These are phyloP conservation scores for Cygnus buccinator DNA, from an alignment of 2,113 vertebrate species.

Conservation along the genomic window DNA sequence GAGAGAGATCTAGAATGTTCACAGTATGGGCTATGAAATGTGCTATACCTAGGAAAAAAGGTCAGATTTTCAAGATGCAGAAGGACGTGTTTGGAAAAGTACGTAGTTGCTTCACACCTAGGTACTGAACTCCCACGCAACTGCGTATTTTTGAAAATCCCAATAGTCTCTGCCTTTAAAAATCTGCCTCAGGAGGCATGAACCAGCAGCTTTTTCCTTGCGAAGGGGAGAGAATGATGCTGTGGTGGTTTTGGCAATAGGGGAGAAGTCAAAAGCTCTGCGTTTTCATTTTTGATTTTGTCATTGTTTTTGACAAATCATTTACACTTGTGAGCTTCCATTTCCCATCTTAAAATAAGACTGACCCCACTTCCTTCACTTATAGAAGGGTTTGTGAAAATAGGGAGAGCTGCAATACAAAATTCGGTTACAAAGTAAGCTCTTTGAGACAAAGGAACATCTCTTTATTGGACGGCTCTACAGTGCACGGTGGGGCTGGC, in stretches of 20 bases:
- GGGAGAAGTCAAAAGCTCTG: not conserved
- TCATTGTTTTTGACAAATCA: not conserved
- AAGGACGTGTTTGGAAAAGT: not conserved
- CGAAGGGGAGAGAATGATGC: not conserved
- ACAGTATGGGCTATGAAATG: rapidly evolving
- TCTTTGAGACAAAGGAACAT: not conserved
- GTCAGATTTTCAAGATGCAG: not conserved
- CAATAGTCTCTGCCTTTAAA: not conserved
- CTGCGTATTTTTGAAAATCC: not conserved
- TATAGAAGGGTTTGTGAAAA: not conserved
- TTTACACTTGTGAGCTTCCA: not conserved
- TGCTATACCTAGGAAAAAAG: not conserved
- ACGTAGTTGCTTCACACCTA: not conserved
- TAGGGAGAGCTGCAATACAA: not conserved
- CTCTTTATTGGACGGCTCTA: not conserved
- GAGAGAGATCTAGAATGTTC: not conserved
- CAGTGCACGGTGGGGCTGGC: not conserved
- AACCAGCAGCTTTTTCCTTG: not conserved
- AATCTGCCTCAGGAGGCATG: not conserved
- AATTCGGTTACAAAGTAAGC: not conserved
- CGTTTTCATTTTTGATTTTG: not conserved
- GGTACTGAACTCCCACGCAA: not conserved
- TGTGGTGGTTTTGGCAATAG: not conserved
- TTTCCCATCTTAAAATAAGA: not conserved
- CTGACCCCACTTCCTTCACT: not conserved